Base-by-base conservation (phyloP, 2,888 invertebrate species). In the Enchytraeus crypticus region DNA sequence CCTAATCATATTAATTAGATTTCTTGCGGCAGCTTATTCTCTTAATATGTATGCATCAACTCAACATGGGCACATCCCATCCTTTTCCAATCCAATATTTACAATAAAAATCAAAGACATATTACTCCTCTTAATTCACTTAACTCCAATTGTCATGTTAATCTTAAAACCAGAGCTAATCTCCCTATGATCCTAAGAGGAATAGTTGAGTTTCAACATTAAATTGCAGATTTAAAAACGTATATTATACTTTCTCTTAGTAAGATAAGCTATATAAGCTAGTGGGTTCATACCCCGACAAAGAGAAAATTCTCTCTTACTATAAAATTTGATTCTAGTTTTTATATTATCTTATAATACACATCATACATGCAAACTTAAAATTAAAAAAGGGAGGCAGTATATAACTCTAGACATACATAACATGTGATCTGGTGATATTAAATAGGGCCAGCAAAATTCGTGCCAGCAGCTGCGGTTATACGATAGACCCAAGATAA, bases 21-120 rank as follows among this genome's bases (percentile, higher is more conserved):
- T 86, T 83, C 84, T 86, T 81, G 84, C 84, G 65, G 84, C 84
- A 51, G 82, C 80, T 1, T 87, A 86, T 84, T 84, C 84, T 21
- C 80, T 86, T 75, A 85, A 77, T 82, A 79, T 86, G 77, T 86
- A 83, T 83, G 82, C 83, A 64, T 84, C 77, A 82, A 79, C 79
- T 66, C 85, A 86, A 75, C 85, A 86, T 81, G 85, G 85, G 0
- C n/a, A 33, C 11, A 29, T 45, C 5, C 32, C 43, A 2, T 34
- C 21, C 2, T 46, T 33, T 3, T 32, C 45, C 21, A 51, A 45
- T 26, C 18, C 46, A 0, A n/a, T 55, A 3, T 11, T 4, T 18
- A 18, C 26, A 4, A 26, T 61, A 33, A 61, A 27, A n/a, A n/a
- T n/a, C 8, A 45, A 43, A 34, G 51, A 61, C 33, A 43, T 51